These are phyloP conservation scores for Drosophila melanogaster DNA, from an alignment of 1,140 invertebrate genomes.

Conservation along the genomic window Release_6_plus_ISO1_MT NT_033779.5:2673501-2674000, in stretches of 20 bases:
- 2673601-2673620: conserved; percentile 80
- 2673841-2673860: conserved; percentile 34
- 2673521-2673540: conserved; percentile 29
- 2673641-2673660: conserved; percentile 82
- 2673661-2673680: conserved; percentile 63
- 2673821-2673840: conserved; percentile 25
- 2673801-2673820: conserved; percentile 17
- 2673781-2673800: conserved; percentile 48
- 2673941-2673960: conserved; percentile 22
- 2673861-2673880: conserved; percentile 75
- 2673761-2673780: conserved; percentile 81
- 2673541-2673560: conserved; percentile 73
- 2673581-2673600: conserved; percentile 74
- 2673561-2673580: conserved; percentile 72
- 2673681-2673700: conserved; percentile 50
- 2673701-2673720: conserved; percentile 67
- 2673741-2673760: conserved; percentile 73
- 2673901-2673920: conserved; percentile 10
- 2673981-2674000: conserved; percentile 72
- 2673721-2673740: conserved; percentile 78
- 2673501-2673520: conserved; percentile 35
- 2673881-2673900: conserved; percentile 49
- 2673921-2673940: neutral
- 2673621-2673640: conserved; percentile 74
- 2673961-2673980: conserved; percentile 64